Conservation (phyloP, 2,888 invertebrate species). For the Formica aserva region DNA sequence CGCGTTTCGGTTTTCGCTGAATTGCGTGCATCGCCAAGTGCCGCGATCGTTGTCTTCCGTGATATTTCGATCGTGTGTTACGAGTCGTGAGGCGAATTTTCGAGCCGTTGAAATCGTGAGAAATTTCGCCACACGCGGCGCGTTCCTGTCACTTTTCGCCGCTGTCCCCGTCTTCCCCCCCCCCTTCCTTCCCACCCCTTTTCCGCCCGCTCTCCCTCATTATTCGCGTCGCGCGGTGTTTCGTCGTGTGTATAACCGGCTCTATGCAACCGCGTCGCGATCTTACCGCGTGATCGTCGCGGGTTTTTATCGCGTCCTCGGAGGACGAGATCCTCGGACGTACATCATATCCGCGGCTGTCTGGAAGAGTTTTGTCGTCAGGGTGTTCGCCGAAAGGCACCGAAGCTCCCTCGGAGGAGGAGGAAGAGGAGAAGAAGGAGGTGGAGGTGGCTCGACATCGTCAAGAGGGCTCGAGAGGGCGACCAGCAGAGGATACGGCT, state of each 20-base stretch:
- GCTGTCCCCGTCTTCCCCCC: not conserved
- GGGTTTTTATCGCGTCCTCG: conserved; percentile 50
- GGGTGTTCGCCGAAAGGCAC: conserved; percentile 6
- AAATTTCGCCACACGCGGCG: conserved; percentile 64
- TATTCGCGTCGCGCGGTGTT: not conserved
- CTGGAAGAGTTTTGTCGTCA: not conserved
- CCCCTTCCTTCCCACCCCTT: not conserved
- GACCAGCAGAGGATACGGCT: conserved; percentile 56
- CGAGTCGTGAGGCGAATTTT: conserved; percentile 37
- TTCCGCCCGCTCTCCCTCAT: not conserved
- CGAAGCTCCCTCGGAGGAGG: conserved; percentile 3
- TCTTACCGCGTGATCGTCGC: conserved; percentile 62
- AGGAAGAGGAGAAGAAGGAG: conserved; percentile 21
- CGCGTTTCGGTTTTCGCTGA: conserved; percentile 1
- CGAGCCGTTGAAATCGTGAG: conserved; percentile 48
- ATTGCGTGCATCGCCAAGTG: not conserved
- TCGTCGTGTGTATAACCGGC: conserved; percentile 41
- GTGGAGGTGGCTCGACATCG: conserved; percentile 45
- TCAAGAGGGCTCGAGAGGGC: conserved; percentile 56
- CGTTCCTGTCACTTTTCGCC: conserved; percentile 56
- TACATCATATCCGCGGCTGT: not conserved
- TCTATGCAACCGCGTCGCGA: conserved; percentile 54
- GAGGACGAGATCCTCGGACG: conserved; percentile 29
- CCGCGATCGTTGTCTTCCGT: conserved; percentile 23
- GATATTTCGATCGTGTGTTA: conserved; percentile 26